phyloP scores from a whole-genome alignment of 2,888 invertebrate genomes.

The Diaprepes abbreviatus region DNA sequence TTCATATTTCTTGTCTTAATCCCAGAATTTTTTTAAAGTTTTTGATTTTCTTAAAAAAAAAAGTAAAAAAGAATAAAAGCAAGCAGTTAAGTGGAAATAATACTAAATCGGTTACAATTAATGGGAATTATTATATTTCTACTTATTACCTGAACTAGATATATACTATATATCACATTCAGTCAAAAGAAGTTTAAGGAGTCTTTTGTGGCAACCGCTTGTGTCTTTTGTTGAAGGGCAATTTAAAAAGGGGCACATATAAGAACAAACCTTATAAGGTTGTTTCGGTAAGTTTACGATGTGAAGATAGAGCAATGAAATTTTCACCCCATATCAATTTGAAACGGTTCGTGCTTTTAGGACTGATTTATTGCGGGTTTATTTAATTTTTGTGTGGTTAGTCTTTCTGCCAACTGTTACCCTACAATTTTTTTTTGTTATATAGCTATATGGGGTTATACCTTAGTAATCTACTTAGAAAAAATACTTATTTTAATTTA shows the following conservation, averaged over 20 bases:
- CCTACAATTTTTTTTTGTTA: no score
- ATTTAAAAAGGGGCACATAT: slow-evolving; percentile 59
- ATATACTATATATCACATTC: slow-evolving; percentile 43
- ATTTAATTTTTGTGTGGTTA: slow-evolving; percentile 24
- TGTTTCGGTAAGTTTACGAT: slow-evolving; percentile 57
- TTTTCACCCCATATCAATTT: slow-evolving; percentile 67
- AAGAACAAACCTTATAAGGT: slow-evolving; percentile 35
- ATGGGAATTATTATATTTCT: no score
- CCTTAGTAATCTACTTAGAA: neutral
- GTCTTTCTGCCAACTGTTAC: neutral
- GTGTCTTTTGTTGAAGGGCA: slow-evolving; percentile 56
- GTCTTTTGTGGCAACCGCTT: slow-evolving; percentile 44
- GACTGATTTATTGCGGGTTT: slow-evolving; percentile 45
- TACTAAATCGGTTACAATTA: no score
- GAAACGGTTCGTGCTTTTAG: slow-evolving; percentile 49
- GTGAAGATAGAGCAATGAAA: slow-evolving; percentile 63
- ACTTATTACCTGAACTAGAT: no score
- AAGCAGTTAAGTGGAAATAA: no score
- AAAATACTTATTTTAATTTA: neutral
- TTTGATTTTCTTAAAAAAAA: no score
- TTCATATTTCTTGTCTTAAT: no score
- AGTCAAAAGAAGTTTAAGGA: slow-evolving; percentile 46
- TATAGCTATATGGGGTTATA: no score
- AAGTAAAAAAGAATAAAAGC: no score
- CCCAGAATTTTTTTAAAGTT: no score